phyloP scores from a whole-genome alignment of 2,797 vertebrate genomes.

The Mico argentatus region DNA sequence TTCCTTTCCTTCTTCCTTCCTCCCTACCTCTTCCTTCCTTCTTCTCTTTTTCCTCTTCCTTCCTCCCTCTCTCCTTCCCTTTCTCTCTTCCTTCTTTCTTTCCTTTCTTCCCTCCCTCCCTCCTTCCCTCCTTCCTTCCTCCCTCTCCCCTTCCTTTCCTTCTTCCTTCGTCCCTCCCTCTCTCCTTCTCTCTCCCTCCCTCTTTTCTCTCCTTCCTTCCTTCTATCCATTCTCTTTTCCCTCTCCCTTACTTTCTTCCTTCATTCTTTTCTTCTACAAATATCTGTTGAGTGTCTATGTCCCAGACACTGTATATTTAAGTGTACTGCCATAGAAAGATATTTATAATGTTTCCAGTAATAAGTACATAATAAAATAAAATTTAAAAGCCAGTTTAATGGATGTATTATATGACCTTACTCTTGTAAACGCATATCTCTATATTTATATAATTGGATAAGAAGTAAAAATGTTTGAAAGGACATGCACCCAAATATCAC shows the following conservation, averaged over 20 bases:
- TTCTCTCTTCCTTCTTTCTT: accelerated
- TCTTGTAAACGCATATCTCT: neutral
- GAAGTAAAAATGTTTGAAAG: neutral
- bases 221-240: neutral
- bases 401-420: neutral
- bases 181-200: accelerated
- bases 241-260: no score
- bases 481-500: neutral
- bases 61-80: accelerated
- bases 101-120: accelerated
- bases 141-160: accelerated
- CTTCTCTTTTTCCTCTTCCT: neutral
- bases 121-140: accelerated
- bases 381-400: conserved; percentile 10
- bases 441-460: neutral
- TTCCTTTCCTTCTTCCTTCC: neutral
- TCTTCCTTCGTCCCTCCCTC: neutral
- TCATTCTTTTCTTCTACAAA: neutral
- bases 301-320: neutral
- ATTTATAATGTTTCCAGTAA: neutral
- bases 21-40: no score
- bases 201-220: accelerated
- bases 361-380: conserved; percentile 40
- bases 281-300: neutral
- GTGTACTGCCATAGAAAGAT: neutral